A percentile compares a stretch with the other conserved stretches of the same genome.
phyloP scores from a whole-genome alignment of 2,888 invertebrate genomes.

The Chymomyza amoena region DNA sequence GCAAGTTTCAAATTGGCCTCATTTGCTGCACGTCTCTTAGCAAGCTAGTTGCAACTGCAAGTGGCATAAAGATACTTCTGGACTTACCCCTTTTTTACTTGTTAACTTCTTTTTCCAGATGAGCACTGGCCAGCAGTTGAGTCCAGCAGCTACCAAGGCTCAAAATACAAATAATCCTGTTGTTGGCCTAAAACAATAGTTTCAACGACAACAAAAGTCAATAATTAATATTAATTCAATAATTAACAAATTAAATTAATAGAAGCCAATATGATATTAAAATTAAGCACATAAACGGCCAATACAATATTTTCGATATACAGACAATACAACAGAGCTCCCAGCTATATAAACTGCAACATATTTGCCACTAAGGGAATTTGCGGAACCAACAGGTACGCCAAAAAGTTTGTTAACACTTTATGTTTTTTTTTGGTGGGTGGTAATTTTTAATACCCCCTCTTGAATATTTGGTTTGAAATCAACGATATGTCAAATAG shows the following conservation, averaged over 20 bases:
- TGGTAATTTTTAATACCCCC: no score
- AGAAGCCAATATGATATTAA: not conserved
- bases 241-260: conserved; percentile 16
- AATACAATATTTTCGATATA: not conserved
- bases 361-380: conserved; percentile 64
- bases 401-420: not conserved
- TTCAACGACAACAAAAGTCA: conserved; percentile 11
- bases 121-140: conserved; percentile 23
- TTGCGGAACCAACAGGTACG: conserved; percentile 76
- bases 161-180: conserved; percentile 19
- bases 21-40: not conserved
- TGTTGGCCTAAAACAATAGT: conserved; percentile 5
- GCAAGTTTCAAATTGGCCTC: not conserved
- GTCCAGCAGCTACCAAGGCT: conserved; percentile 29
- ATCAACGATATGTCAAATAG: no score
- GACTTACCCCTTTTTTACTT: not conserved
- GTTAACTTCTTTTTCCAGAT: conserved; percentile 34
- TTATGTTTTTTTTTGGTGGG: not conserved
- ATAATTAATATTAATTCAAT: conserved; percentile 17
- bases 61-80: not conserved
- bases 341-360: conserved; percentile 34
- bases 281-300: conserved; percentile 1
- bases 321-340: conserved; percentile 41
- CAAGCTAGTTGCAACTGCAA: no score
- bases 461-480: no score